Conservation (phyloP, 1,140 invertebrate genomes). For the Conus ventricosus region DNA sequence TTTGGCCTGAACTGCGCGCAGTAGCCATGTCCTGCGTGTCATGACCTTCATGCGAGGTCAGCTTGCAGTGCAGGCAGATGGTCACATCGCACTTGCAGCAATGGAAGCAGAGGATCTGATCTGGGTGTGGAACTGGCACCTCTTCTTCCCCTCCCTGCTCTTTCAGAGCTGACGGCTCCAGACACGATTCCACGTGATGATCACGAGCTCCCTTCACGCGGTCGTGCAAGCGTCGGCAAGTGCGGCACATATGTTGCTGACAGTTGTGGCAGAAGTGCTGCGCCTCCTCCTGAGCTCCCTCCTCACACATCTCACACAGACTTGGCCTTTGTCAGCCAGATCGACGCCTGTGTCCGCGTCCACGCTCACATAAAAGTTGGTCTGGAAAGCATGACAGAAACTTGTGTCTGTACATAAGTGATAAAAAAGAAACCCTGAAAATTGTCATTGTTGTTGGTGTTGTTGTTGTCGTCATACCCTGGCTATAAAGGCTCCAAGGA, state of each 20-base stretch:
- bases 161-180: background rate
- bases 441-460: too few species aligned
- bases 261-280: conserved; percentile 18
- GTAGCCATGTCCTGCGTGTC: conserved; percentile 18
- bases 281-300: background rate
- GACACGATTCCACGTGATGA: conserved; percentile 2
- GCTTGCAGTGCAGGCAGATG: conserved; percentile 35
- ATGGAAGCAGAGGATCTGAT: conserved; percentile 26
- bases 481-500: too few species aligned
- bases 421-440: too few species aligned
- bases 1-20: background rate
- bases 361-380: conserved; percentile 19
- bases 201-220: background rate
- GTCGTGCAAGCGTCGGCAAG: conserved; percentile 26
- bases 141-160: background rate
- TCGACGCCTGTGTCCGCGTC: background rate
- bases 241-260: conserved; percentile 17
- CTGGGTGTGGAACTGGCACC: conserved; percentile 4
- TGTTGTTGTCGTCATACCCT: too few species aligned
- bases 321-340: background rate
- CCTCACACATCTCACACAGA: conserved; percentile 31
- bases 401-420: background rate
- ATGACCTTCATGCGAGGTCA: conserved; percentile 36
- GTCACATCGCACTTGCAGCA: conserved; percentile 28
- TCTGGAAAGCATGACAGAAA: conserved; percentile 5